These are phyloP conservation scores for Cotesia congregata DNA, from an alignment of 2,888 invertebrate species.

Conservation along the genomic window DNA sequence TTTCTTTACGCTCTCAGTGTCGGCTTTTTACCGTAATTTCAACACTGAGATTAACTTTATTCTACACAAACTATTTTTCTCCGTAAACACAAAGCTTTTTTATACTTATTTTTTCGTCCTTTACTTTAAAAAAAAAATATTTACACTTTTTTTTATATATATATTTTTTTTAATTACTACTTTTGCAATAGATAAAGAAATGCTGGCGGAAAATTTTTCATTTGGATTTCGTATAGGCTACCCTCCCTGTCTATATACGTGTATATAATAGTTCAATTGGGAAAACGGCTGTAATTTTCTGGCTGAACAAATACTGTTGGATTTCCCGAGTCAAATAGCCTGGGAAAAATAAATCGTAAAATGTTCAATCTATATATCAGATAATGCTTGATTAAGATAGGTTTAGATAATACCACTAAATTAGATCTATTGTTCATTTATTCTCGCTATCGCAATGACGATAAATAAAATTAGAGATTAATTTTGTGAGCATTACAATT, in stretches of 20 bases:
- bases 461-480: neutral
- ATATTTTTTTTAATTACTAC: neutral
- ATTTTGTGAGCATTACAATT: too few relatives aligned
- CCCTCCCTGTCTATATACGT: neutral
- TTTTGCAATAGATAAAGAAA: neutral
- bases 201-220: neutral
- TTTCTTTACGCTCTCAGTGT: neutral
- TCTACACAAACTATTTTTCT: neutral
- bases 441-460: neutral
- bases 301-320: constrained; percentile 27
- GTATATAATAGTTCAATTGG: constrained; percentile 15
- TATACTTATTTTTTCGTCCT: too few relatives aligned
- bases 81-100: neutral
- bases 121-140: too few relatives aligned
- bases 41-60: neutral
- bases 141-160: too few relatives aligned
- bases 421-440: neutral
- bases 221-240: constrained; percentile 6
- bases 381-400: constrained; percentile 2
- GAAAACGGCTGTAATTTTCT: constrained; percentile 37
- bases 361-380: neutral
- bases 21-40: neutral
- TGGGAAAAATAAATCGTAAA: neutral
- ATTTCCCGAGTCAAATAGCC: constrained; percentile 31
- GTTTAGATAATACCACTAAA: neutral